Base-by-base conservation (phyloP, 2,113 vertebrate species). In the Perca flavescens region DNA sequence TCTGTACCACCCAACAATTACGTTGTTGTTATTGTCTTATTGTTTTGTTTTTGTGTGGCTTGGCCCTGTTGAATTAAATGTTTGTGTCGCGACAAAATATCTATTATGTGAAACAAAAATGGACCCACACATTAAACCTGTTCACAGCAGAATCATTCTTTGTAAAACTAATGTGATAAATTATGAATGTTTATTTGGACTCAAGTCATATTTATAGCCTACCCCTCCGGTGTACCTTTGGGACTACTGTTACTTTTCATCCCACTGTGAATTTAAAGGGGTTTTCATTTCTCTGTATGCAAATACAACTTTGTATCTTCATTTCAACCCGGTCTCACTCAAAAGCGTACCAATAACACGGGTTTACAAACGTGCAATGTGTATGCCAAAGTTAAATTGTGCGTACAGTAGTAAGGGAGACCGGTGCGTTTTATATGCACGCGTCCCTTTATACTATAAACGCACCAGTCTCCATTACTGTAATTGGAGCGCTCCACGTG, bases 231-330 rank as follows among this genome's bases (percentile, higher is more conserved):
- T 63, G 22, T 36, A 31, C 12, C 6, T 84, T 19, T 21, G 25
- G 57, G 74, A 85, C 49, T 69, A 16, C 34, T 85, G 75, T 80
- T 89, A 66, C 74, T 79, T 49, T 56, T 69, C 74, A 72, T 83
- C 49, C 46, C 53, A 84, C 66, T 88, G 71, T 90, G 86, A 88
- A 80, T 67, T 73, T 53, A 53, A 13, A 83, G 49, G 43, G 58
- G 61, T 79, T 77, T 31, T 50, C 0, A 61, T 15, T 86, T 74
- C 65, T 75, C 68, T 84, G 25, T 16, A 50, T 77, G 64, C 36
- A 50, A 87, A 89, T 80, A 82, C 89, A 89, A 46, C 54, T 0
- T 13, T 43, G 0, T 8, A 0, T 56, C 9, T 16, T 63, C n/a
- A 73, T 25, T 25, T 25, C 25, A 25, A 25, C 25, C 25, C 25